Conservation (phyloP, 2,888 invertebrate genomes). For the Keiferia lycopersicella region DNA sequence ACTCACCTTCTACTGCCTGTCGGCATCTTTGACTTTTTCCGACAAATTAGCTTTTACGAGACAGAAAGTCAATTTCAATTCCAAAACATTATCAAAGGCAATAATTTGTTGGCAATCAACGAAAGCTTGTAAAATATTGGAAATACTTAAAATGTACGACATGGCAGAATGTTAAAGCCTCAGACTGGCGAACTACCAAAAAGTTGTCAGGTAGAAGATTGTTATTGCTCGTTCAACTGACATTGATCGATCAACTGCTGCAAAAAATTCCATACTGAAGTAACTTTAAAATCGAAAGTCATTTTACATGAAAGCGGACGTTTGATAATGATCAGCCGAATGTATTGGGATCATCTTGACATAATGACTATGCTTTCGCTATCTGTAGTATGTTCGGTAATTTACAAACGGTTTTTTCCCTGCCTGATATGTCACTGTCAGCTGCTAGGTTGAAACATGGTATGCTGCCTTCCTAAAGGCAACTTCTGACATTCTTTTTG, state of each 20-base stretch:
- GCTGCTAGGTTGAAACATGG: not conserved
- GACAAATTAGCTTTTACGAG: no score
- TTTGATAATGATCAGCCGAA: conserved; percentile 3
- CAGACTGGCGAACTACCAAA: conserved; percentile 19
- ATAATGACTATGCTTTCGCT: conserved; percentile 4
- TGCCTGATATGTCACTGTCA: conserved; percentile 5
- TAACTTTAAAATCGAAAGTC: conserved; percentile 7
- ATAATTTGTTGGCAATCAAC: not conserved
- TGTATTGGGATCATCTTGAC: not conserved
- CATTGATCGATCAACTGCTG: conserved; percentile 20
- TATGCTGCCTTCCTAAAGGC: not conserved
- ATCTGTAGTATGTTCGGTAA: not conserved
- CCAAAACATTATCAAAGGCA: not conserved
- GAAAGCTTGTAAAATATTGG: not conserved
- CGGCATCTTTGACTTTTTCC: not conserved
- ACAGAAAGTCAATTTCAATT: not conserved
- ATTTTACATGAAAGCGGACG: conserved; percentile 6
- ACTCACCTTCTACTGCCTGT: conserved; percentile 17
- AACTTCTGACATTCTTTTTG: not conserved
- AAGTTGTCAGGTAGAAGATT: conserved; percentile 20
- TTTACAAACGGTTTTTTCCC: not conserved
- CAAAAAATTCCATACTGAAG: conserved; percentile 4
- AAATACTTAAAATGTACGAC: not conserved
- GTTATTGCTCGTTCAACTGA: conserved; percentile 15
- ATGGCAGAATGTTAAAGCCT: conserved; percentile 5